Percentiles rank a stretch among this genome's conserved stretches.
Evolutionary conservation across 2,797 vertebrate genomes (phyloP).

Genomic region (Pipistrellus kuhlii): DNA sequence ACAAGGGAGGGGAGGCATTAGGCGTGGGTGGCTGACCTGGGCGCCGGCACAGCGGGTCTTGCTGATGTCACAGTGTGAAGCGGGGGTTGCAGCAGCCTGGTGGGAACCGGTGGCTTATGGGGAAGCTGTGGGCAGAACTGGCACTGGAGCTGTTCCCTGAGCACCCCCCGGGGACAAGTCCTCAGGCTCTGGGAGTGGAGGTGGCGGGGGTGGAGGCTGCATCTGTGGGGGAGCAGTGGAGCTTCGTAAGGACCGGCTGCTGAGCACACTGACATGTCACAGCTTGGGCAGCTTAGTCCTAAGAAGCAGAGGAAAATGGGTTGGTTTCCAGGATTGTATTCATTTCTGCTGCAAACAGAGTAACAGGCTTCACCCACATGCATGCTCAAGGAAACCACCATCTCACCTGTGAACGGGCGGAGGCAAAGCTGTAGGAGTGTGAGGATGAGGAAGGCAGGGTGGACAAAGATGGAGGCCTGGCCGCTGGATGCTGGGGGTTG

Average conservation of each 20-base stretch:
- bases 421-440: constrained; percentile 86
- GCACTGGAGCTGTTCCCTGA: constrained; percentile 86
- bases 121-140: constrained; percentile 78
- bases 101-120: constrained; percentile 87
- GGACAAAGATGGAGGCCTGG: constrained; percentile 86
- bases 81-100: constrained; percentile 83
- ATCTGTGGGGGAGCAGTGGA: constrained; percentile 79
- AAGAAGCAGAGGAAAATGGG: not conserved
- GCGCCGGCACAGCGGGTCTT: constrained; percentile 93
- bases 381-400: fast-evolving
- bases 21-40: constrained; percentile 86
- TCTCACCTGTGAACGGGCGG: constrained; percentile 88
- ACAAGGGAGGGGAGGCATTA: not conserved
- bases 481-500: constrained; percentile 87
- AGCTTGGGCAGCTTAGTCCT: constrained; percentile 89
- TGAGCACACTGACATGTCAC: constrained; percentile 86
- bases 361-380: fast-evolving
- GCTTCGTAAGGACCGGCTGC: constrained; percentile 89
- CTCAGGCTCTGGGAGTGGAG: constrained; percentile 63
- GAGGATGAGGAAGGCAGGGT: constrained; percentile 85
- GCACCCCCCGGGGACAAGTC: constrained; percentile 86
- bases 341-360: not conserved
- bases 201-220: constrained; percentile 78
- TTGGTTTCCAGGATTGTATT: not conserved
- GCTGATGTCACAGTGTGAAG: constrained; percentile 94